phyloP scores from a whole-genome alignment of 2,113 vertebrate species.

The Rousettus leschenaultii region DNA sequence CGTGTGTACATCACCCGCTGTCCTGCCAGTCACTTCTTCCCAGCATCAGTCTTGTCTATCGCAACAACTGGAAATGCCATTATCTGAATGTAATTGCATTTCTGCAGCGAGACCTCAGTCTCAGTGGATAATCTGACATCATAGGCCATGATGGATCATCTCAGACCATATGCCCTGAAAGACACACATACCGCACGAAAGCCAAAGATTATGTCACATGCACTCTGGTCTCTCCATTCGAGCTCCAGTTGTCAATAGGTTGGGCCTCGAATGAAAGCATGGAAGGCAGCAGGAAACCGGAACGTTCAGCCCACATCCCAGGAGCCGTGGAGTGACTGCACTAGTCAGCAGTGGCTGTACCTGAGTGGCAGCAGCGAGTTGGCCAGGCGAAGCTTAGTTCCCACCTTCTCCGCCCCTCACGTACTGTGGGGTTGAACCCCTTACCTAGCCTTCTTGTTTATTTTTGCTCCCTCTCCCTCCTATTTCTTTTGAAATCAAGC shows the following conservation, averaged over 20 bases:
- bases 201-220: constrained; percentile 64
- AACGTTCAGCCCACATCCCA: background rate
- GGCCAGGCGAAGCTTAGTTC: background rate
- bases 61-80: constrained; percentile 72
- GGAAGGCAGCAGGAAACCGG: constrained; percentile 3
- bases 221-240: background rate
- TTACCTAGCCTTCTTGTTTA: background rate
- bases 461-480: background rate
- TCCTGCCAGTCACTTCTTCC: constrained; percentile 31
- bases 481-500: constrained; percentile 37
- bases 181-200: constrained; percentile 55
- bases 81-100: constrained; percentile 43
- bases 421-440: background rate
- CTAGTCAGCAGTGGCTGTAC: background rate
- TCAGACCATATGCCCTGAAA: constrained; percentile 53
- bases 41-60: constrained; percentile 54
- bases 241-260: background rate
- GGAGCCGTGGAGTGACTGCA: background rate
- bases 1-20: background rate
- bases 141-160: constrained; percentile 56
- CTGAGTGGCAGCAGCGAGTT: background rate
- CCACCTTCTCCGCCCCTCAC: background rate
- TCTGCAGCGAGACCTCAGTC: constrained; percentile 54
- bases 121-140: constrained; percentile 55
- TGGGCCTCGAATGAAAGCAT: constrained; percentile 2